phyloP scores from a whole-genome alignment of 2,113 vertebrate genomes.

The Chloropsis cyanopogon region DNA sequence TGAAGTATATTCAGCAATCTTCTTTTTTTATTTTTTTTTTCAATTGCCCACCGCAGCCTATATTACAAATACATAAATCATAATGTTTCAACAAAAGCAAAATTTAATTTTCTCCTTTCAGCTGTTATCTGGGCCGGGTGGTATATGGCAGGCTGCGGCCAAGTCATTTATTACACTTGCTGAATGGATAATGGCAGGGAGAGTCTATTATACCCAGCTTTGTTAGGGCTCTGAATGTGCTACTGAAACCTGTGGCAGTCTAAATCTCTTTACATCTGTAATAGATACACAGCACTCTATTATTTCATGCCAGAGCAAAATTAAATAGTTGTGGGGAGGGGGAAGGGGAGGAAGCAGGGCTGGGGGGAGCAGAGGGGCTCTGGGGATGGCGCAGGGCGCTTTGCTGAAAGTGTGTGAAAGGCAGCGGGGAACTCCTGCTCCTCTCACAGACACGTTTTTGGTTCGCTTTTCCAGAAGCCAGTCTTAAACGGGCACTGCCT shows the following conservation, averaged over 20 bases:
- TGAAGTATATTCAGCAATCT: constrained; percentile 71
- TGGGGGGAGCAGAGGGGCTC: not conserved
- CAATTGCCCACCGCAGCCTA: constrained; percentile 83
- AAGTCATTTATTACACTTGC: constrained; percentile 93
- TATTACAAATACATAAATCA: constrained; percentile 99
- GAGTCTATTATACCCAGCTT: constrained; percentile 86
- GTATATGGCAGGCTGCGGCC: constrained; percentile 86
- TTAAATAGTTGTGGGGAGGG: constrained; percentile 73
- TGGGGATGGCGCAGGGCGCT: not conserved
- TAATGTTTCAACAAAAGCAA: constrained; percentile 98
- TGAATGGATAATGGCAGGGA: constrained; percentile 94
- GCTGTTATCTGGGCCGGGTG: constrained; percentile 89
- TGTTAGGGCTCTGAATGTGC: constrained; percentile 83
- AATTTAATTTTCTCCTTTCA: constrained; percentile 97
- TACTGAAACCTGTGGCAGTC: constrained; percentile 73
- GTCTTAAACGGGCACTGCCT: not conserved
- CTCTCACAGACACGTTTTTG: not conserved
- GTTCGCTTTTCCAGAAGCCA: not conserved
- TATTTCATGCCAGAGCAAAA: constrained; percentile 81
- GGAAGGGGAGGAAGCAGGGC: not conserved
- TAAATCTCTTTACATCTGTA: constrained; percentile 84
- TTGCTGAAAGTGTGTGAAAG: not conserved
- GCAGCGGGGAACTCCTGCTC: not conserved
- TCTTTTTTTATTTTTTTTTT: constrained; percentile 60
- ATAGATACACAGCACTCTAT: constrained; percentile 83